Conservation (phyloP, 2,113 vertebrate species). For the Potamarius usumacintae region DNA sequence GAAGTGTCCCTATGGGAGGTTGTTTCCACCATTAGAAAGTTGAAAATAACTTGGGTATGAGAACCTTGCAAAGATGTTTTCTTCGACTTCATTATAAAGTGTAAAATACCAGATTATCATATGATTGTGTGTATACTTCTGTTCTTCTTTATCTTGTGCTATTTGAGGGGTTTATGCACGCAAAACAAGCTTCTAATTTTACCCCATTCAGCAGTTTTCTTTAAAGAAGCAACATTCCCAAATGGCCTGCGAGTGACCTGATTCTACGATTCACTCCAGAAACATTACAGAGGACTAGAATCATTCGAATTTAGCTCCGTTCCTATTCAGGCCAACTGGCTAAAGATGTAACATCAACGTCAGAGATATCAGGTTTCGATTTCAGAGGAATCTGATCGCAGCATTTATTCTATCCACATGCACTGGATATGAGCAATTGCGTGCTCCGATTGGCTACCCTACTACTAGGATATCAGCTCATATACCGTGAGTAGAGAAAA, state of each 20-base stretch:
- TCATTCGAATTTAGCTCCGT: background rate
- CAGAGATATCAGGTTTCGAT: background rate
- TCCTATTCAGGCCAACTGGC: background rate
- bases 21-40: conserved; percentile 16
- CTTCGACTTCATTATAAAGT: background rate
- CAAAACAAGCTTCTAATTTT: conserved; percentile 6
- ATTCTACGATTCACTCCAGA: background rate
- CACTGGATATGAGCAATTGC: too few species aligned
- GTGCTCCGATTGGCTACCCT: too few species aligned
- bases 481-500: too few species aligned
- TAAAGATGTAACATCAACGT: background rate
- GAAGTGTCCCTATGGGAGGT: background rate
- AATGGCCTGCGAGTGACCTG: background rate
- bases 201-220: background rate
- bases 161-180: background rate
- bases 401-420: background rate
- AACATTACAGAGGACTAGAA: conserved; percentile 3
- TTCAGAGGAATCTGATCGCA: conserved; percentile 1
- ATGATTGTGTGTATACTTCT: background rate
- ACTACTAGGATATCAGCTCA: too few species aligned
- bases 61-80: background rate
- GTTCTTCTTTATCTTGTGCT: background rate
- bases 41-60: background rate
- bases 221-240: background rate
- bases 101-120: background rate